A percentile compares a stretch with the other conserved stretches of the same genome.
Conservation (phyloP, 1,140 invertebrate genomes). For the Lordiphosa mommai region DNA sequence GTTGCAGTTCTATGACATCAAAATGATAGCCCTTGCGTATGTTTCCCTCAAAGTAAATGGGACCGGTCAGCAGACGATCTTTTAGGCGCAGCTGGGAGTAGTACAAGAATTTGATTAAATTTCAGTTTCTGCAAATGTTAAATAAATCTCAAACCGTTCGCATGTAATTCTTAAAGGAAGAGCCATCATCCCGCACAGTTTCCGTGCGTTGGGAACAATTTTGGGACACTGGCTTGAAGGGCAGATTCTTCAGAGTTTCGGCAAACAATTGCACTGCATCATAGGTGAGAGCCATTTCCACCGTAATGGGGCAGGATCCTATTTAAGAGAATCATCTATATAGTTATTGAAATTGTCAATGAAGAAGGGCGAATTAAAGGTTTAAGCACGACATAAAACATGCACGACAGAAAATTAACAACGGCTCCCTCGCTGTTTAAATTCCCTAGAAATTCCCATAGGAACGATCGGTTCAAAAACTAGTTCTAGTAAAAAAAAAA, state of each 20-base stretch:
- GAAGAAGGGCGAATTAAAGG: too few species aligned
- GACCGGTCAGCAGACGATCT: constrained; percentile 85
- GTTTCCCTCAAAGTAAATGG: constrained; percentile 91
- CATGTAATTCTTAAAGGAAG: constrained; percentile 91
- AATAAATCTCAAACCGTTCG: constrained; percentile 35
- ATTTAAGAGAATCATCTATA: too few species aligned
- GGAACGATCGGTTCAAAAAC: too few species aligned
- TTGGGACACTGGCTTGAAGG: constrained; percentile 53
- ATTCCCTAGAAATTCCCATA: too few species aligned
- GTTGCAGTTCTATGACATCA: constrained; percentile 88
- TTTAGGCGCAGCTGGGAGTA: constrained; percentile 44
- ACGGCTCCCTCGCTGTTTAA: too few species aligned
- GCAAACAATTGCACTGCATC: constrained; percentile 89
- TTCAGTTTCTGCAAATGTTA: neutral
- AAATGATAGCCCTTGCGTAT: constrained; percentile 89
- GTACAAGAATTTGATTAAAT: constrained; percentile 78
- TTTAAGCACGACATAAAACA: too few species aligned
- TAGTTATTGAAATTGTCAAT: too few species aligned
- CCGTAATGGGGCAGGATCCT: constrained; percentile 80
- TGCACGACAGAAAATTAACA: too few species aligned
- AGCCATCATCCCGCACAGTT: constrained; percentile 81
- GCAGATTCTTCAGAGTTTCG: constrained; percentile 64
- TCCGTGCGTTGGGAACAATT: constrained; percentile 83
- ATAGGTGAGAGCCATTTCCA: constrained; percentile 88
- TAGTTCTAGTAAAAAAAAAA: too few species aligned